Base-by-base conservation (phyloP, 2,113 vertebrate species). In the Sus scrofa region DNA sequence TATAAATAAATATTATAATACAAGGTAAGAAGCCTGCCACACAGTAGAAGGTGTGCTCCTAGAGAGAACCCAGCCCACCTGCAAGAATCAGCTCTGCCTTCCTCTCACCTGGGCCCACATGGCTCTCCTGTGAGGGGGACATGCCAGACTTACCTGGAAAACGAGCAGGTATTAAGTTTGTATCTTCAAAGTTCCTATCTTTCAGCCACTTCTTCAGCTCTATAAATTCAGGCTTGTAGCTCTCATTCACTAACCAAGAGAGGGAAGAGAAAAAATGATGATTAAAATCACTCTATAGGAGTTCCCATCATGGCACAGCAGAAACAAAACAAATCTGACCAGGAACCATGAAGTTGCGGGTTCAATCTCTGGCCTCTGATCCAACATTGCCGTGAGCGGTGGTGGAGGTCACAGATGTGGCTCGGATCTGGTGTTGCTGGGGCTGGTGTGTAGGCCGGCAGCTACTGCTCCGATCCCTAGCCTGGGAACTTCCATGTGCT, bases 141-240 rank as follows among this genome's bases (percentile, higher is more conserved):
- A 84, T 7, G n/a, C 13, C 62, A 82, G 92, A 30, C 89, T 98
- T 99, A 99, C 99, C 99, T 81, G 98, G 89, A 98, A 99, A 99
- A n/a, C 90, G 37, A 2, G 98, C 98, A 63, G 99, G 99, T 70
- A 95, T 98, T 97, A 99, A 98, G 93, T 96, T 97, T 5, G 32
- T 95, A 22, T 98, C 98, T 75, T 89, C 94, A 98, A 99, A 99
- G 52, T 99, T 99, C 96, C 98, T 99, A 2, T 98, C 97, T 98
- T 99, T 99, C 30, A 99, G 98, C 98, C 99, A 99, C 92, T 97
- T 99, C 97, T 98, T 98, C 74, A 99, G 98, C 54, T 98, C 96
- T 97, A 99, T 98, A 18, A 99, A 99, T 92, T 98, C 98, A 16
- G 50, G 93, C 95, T 98, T 98, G 78, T 99, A 98, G 96, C 99